These are phyloP conservation scores for Brachymystax lenok DNA, from an alignment of 2,797 vertebrate species.

Conservation along the genomic window DNA sequence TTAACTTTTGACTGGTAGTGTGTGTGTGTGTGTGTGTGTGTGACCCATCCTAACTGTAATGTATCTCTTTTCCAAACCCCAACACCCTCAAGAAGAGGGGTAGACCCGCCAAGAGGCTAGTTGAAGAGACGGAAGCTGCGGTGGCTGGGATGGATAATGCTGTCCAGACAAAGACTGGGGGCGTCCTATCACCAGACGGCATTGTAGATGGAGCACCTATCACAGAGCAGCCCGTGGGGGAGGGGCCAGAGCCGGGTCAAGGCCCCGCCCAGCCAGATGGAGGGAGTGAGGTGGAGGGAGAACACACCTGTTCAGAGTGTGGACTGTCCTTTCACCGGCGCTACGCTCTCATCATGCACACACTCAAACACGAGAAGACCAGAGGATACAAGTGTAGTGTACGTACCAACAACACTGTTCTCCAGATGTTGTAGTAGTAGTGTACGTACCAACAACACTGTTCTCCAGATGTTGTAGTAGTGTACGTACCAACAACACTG, in stretches of 20 bases:
- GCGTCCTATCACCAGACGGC: background rate
- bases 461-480: too few species aligned
- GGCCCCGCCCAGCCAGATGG: slow-evolving; percentile 20
- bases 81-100: slow-evolving; percentile 81
- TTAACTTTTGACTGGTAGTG: too few species aligned
- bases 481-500: too few species aligned
- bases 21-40: too few species aligned
- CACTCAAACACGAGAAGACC: slow-evolving; percentile 90
- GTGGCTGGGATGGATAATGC: background rate
- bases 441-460: too few species aligned
- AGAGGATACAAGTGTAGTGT: slow-evolving; percentile 95
- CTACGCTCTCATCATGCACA: slow-evolving; percentile 96
- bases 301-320: slow-evolving; percentile 89
- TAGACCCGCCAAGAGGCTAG: slow-evolving; percentile 82
- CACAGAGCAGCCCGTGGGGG: background rate
- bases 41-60: background rate
- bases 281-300: slow-evolving; percentile 68
- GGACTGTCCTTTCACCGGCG: slow-evolving; percentile 90
- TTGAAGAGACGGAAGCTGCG: slow-evolving; percentile 55
- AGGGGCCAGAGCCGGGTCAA: slow-evolving; percentile 22
- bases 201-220: slow-evolving; percentile 17
- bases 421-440: too few species aligned
- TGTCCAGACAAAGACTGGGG: background rate
- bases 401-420: slow-evolving; percentile 56
- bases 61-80: background rate